Conservation (phyloP, 1,140 invertebrate species). For the Aphelinus atriplicis region DNA sequence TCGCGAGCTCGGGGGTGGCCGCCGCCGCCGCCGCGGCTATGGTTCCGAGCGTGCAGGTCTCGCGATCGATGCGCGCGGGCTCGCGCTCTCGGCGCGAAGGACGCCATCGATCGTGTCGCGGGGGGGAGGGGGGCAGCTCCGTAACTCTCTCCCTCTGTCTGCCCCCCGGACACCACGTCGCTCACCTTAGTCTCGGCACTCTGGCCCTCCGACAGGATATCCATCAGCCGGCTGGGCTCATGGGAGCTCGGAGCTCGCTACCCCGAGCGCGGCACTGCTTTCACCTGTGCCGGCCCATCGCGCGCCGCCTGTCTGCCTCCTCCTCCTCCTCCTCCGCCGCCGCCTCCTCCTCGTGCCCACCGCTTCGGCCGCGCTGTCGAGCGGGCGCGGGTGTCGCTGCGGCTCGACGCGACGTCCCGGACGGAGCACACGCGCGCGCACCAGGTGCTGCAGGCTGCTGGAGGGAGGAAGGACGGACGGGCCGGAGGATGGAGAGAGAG, state of each 20-base stretch:
- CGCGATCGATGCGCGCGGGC: background rate
- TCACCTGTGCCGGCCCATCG: constrained; percentile 5
- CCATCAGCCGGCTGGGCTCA: constrained; percentile 35
- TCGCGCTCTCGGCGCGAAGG: background rate
- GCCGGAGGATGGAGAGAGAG: background rate
- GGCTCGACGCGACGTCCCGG: constrained; percentile 7
- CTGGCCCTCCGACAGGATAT: constrained; percentile 20
- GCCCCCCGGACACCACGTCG: too few relatives aligned
- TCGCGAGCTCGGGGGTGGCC: too few relatives aligned
- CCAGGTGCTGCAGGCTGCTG: background rate
- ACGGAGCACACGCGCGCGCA: background rate
- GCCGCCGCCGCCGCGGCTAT: too few relatives aligned
- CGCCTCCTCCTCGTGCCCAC: background rate
- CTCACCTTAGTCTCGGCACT: constrained; percentile 34
- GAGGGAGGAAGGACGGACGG: background rate
- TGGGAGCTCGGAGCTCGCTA: background rate
- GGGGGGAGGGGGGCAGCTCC: too few relatives aligned
- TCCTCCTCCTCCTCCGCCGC: constrained; percentile 20
- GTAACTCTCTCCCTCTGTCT: too few relatives aligned
- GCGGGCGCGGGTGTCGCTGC: background rate
- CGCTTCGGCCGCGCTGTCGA: too few relatives aligned
- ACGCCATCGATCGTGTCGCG: constrained; percentile 8
- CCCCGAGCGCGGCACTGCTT: too few relatives aligned
- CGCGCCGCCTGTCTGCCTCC: constrained; percentile 22
- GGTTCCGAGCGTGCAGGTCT: too few relatives aligned